phyloP scores from a whole-genome alignment of 1,140 invertebrate species.

The Phenacoccus solenopsis region DNA sequence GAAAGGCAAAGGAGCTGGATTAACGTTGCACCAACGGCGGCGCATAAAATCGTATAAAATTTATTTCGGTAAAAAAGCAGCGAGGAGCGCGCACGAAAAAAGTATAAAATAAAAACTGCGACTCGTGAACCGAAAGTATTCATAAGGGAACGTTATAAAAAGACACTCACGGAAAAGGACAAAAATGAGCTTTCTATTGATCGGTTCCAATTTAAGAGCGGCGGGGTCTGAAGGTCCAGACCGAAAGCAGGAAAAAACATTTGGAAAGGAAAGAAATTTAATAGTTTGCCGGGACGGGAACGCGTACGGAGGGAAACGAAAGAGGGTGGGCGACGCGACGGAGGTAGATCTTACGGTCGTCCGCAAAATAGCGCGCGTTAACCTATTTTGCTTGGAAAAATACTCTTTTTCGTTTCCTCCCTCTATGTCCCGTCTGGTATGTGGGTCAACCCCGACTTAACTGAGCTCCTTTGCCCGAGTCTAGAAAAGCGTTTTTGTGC shows the following conservation, averaged over 20 bases:
- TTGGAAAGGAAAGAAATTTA: conserved; percentile 16
- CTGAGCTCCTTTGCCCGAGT: conserved; percentile 7
- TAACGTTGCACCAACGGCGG: too few relatives aligned
- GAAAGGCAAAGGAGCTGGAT: too few relatives aligned
- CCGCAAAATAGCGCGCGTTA: conserved; percentile 14
- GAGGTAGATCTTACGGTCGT: conserved; percentile 8
- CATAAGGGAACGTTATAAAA: conserved; percentile 17
- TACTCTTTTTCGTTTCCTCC: background rate
- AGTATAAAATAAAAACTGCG: background rate
- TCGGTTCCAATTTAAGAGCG: conserved; percentile 2
- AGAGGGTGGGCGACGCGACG: too few relatives aligned
- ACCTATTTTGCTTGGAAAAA: conserved; percentile 16
- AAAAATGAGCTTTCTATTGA: conserved; percentile 18
- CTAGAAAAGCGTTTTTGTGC: conserved; percentile 11
- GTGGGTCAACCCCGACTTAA: conserved; percentile 11
- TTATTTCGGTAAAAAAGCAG: too few relatives aligned
- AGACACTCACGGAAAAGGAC: conserved; percentile 6
- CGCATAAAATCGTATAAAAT: too few relatives aligned
- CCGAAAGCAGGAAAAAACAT: conserved; percentile 15
- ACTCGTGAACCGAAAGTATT: conserved; percentile 12
- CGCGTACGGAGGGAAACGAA: background rate
- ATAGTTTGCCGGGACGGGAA: background rate
- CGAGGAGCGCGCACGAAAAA: too few relatives aligned
- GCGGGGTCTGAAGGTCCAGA: conserved; percentile 7
- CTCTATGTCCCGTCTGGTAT: background rate